A percentile compares a stretch with the other conserved stretches of the same genome.
Evolutionary conservation across 2,113 vertebrate genomes (phyloP).

Genomic region (Hypomesus transpacificus): DNA sequence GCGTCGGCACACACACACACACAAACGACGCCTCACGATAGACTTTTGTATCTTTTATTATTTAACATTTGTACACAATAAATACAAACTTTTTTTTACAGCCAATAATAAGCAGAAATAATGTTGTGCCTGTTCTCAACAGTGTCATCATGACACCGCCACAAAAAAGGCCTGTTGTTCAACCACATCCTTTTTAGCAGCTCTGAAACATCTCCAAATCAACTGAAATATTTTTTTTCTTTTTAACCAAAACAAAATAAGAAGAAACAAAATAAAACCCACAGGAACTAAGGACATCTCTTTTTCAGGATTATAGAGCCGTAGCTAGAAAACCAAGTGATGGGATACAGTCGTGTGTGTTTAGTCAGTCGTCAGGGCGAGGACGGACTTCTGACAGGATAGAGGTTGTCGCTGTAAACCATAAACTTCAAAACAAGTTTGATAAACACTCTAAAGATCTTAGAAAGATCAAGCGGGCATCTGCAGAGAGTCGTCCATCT

Average conservation of each 20-base stretch:
- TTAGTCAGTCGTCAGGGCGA: conserved; percentile 42
- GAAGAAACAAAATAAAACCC: conserved; percentile 75
- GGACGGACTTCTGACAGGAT: conserved; percentile 45
- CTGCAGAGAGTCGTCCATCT: conserved; percentile 7
- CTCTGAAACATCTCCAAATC: conserved; percentile 80
- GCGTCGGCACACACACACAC: conserved; percentile 16
- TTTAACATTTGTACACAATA: conserved; percentile 99
- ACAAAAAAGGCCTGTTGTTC: conserved; percentile 59
- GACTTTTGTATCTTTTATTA: conserved; percentile 80
- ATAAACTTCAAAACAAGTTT: conserved; percentile 92
- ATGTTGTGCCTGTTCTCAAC: conserved; percentile 77
- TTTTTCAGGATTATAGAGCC: conserved; percentile 29
- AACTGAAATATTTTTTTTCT: conserved; percentile 45
- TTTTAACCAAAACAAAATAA: conserved; percentile 60
- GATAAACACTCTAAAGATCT: conserved; percentile 80
- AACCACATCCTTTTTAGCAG: conserved; percentile 73
- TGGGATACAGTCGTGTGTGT: conserved; percentile 29
- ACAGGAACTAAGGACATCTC: conserved; percentile 43
- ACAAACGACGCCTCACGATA: neutral
- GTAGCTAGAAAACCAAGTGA: conserved; percentile 64
- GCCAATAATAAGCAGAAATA: conserved; percentile 87
- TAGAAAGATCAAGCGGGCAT: conserved; percentile 79
- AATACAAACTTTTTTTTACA: conserved; percentile 99
- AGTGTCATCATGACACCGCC: conserved; percentile 75
- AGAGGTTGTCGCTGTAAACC: conserved; percentile 60